A percentile compares a stretch with the other conserved stretches of the same genome.
Conservation (phyloP, 2,797 vertebrate genomes). For the Siniperca undulata region DNA sequence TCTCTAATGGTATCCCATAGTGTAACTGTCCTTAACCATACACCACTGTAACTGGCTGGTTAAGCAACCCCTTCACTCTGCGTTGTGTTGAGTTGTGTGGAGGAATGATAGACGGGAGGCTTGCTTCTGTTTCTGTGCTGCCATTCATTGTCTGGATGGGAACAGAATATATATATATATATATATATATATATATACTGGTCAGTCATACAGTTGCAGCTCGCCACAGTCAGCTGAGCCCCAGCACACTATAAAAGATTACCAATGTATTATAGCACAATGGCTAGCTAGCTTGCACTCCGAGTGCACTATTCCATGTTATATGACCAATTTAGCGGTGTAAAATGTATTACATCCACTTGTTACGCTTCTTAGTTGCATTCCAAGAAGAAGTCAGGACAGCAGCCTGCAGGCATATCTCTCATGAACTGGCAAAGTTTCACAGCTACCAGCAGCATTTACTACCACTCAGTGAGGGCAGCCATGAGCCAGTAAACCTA, state of each 20-base stretch:
- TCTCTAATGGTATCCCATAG: background rate
- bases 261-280: background rate
- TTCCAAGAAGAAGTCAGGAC: background rate
- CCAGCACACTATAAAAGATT: background rate
- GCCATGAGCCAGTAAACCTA: background rate
- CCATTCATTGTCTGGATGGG: background rate
- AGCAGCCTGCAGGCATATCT: background rate
- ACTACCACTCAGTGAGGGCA: background rate
- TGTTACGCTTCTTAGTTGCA: background rate
- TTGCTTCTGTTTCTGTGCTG: background rate
- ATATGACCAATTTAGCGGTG: background rate
- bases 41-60: background rate
- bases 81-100: background rate
- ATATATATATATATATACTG: background rate
- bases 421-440: background rate
- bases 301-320: background rate
- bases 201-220: constrained; percentile 1
- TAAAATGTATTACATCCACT: background rate
- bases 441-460: background rate
- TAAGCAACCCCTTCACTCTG: background rate
- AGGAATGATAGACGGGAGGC: background rate
- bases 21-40: background rate
- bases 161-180: background rate
- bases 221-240: background rate
- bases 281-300: background rate